Evolutionary conservation across 2,113 vertebrate species (phyloP), one percentile per base, ranked within the genome.

Genomic region (Lates calcarifer): DNA sequence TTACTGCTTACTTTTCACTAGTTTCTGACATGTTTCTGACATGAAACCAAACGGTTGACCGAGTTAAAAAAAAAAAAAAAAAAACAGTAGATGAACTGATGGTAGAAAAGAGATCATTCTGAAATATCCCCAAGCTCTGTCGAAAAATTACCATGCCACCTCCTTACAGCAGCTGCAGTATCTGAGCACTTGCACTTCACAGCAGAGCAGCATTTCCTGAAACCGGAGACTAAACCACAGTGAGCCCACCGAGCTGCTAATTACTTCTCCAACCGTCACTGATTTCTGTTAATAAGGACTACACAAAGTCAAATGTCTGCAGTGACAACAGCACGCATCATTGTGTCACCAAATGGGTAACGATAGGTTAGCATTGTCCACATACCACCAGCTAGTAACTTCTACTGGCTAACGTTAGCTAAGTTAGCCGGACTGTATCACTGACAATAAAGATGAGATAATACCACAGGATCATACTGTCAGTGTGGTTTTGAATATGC

Each of bases 381-480:
- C 53, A 77, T 4, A 75, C 35, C 72, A 64, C 53, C 87, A 74
- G 89, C 90, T 89, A 85, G 49, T 83, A 75, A 88, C 74, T 90
- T 81, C 20, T 69, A 53, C 41, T 37, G 66, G 91, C 87, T 92
- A 92, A 69, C 78, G 73, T 67, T 92, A 90, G 91, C 91, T 5
- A 62, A 70, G 64, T 82, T 89, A 90, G 89, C 88, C 77, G 4
- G 47, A 51, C 17, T 79, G 78, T 63, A 45, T 72, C 37, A 43
- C 49, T 83, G 76, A 73, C 80, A 74, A 33, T 24, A 66, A 33
- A 43, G 15, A 47, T 20, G 64, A 10, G 14, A 26, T 20, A 56
- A 28, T n/a, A 55, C 37, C 20, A 67, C 24, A 8, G 43, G 49
- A 66, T 29, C 0, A 35, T 8, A 22, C 57, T 83, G 87, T 45